Evolutionary conservation across 2,113 vertebrate species (phyloP).

Genomic region (Paedocypris sp.): DNA sequence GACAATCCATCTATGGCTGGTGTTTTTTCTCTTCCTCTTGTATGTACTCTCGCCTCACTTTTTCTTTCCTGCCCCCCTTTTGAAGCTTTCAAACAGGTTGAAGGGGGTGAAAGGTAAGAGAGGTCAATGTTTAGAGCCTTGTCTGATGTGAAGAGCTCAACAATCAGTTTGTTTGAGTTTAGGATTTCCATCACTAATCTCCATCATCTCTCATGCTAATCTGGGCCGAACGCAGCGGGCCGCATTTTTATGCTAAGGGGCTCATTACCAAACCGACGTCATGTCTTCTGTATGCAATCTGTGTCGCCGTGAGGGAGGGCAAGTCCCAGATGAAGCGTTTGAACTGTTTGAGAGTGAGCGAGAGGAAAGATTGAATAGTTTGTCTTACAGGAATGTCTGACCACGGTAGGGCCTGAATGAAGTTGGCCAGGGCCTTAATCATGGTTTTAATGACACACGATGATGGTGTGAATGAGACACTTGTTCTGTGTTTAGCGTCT

Average conservation of each 20-base stretch:
- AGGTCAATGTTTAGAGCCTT: constrained; percentile 24
- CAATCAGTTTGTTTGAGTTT: constrained; percentile 36
- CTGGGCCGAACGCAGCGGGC: constrained; percentile 16
- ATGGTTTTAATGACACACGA: constrained; percentile 20
- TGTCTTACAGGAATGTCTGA: constrained; percentile 23
- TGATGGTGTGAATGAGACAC: constrained; percentile 27
- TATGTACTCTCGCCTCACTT: background rate
- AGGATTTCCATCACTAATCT: constrained; percentile 39
- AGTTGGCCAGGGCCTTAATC: constrained; percentile 25
- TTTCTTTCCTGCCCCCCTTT: background rate
- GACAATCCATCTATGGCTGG: background rate
- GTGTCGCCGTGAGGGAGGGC: constrained; percentile 19
- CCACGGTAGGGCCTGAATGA: constrained; percentile 29
- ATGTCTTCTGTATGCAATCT: constrained; percentile 27
- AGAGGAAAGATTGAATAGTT: constrained; percentile 24
- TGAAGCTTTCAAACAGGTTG: constrained; percentile 2
- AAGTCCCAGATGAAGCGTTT: constrained; percentile 26
- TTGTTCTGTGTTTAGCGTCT: constrained; percentile 32
- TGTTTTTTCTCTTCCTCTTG: background rate
- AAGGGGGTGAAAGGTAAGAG: constrained; percentile 18
- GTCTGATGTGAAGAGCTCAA: constrained; percentile 32
- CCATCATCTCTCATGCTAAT: constrained; percentile 35
- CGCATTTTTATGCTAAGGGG: constrained; percentile 35
- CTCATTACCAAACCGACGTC: constrained; percentile 40
- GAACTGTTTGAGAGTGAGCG: constrained; percentile 11